Evolutionary conservation across 2,113 vertebrate species (phyloP), one percentile per base, ranked within the genome.

Genomic region (Canis aureus): DNA sequence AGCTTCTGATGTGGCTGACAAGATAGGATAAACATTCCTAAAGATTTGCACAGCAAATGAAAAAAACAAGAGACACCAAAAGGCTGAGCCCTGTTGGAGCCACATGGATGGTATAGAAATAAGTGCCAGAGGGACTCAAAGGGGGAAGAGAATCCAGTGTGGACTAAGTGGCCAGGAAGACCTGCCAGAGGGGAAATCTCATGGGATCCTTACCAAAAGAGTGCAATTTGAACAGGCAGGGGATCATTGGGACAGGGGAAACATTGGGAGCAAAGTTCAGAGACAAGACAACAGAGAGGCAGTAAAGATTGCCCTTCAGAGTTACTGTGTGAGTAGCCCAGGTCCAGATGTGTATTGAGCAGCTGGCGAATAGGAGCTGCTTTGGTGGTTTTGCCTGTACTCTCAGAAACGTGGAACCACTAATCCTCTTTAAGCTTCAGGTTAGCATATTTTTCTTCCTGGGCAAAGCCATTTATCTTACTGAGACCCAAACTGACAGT

Each of bases 41-140:
- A 94, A 19, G 59, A 62, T 57, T 17, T 27, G 38, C 0, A 27
- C 2, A 91, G 32, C 49, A 29, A 67, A 35, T 59, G 64, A 57
- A 69, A 93, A 81, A 27, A 38, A 19, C 1, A 29, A 29, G 22
- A 79, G 17, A 32, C 20, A 27, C n/a, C 49, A 43, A 51, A 49
- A 91, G 13, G 7, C 35, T 59, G 32, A 91, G 19, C 16, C 59
- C 27, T 64, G 12, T 11, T 17, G 13, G 5, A 71, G 8, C 55
- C 57, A 35, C 0, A 15, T 0, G 5, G 69, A 32, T 27, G 15
- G 16, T n/a, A 3, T 0, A 12, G 16, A 59, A 3, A 17, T 43
- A 60, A 92, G 16, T 29, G 3, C 7, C 10, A 43, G 35, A 29
- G 27, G 35, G 16, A 91, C 13, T 74, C 53, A 43, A 17, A 76